phyloP scores from a whole-genome alignment of 2,797 vertebrate species.

The Cercopithecus diana region DNA sequence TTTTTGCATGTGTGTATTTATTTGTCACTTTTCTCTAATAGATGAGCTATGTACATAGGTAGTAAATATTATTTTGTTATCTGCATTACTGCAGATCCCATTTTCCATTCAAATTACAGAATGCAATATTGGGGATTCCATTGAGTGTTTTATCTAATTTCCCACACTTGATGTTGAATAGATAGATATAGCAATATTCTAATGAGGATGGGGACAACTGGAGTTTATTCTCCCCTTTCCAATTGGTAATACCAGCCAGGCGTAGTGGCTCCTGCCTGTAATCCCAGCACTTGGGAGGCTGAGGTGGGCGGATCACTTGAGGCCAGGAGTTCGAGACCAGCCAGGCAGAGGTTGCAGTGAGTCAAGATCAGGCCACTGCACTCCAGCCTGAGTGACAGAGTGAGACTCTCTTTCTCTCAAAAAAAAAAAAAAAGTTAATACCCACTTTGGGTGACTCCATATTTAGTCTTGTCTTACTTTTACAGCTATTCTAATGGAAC shows the following conservation, averaged over 20 bases:
- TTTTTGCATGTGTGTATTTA: not conserved
- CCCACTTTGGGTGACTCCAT: not conserved
- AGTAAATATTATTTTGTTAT: not conserved
- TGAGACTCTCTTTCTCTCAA: not conserved
- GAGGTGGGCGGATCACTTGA: not conserved
- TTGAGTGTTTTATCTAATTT: not conserved
- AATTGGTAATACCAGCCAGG: not conserved
- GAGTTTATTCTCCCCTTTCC: not conserved
- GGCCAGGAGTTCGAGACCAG: not conserved
- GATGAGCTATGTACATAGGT: not conserved
- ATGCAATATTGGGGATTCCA: not conserved
- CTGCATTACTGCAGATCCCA: not conserved
- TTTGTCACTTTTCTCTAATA: not conserved
- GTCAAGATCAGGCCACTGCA: not conserved
- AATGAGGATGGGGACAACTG: not conserved
- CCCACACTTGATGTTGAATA: not conserved
- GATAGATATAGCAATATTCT: not conserved
- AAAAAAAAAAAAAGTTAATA: not conserved
- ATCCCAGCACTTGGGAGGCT: not conserved
- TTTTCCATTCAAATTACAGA: slow-evolving; percentile 18
- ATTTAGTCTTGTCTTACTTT: slow-evolving; percentile 9
- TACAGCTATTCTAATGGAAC: not conserved
- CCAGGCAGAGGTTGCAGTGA: not conserved
- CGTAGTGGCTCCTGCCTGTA: not conserved
- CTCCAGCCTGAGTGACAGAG: not conserved